Evolutionary conservation across 2,888 invertebrate species (phyloP), one percentile per base, ranked within the genome.

Genomic region (Gisinianus flammeolus): DNA sequence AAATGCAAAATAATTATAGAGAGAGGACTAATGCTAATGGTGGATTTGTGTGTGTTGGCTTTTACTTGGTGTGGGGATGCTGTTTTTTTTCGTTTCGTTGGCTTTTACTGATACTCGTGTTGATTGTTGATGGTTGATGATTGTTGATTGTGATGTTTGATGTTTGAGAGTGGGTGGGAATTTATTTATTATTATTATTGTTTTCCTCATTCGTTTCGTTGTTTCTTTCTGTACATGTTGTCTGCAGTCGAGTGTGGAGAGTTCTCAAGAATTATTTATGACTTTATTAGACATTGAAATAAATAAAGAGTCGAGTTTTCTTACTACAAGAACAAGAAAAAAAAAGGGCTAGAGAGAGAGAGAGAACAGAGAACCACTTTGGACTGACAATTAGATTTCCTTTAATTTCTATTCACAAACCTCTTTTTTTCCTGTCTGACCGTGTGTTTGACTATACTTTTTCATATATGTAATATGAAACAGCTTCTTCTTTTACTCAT

Each of bases 251-350:
- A n/a, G n/a, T n/a, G n/a, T n/a, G n/a, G n/a, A n/a, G n/a, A n/a
- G n/a, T 66, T 74, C 74, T 74, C 74, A 33, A 44, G 66, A 31
- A 33, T 76, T 69, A 76, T 76, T 76, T 76, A 76, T 76, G 76
- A 76, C 76, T 76, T 76, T 76, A 76, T 76, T 76, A 76, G 68
- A 76, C 68, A 62, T 33, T 35, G 26, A 73, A 35, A 10, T 5
- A 28, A 26, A 56, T 58, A 24, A 62, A 30, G 19, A 62, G 44
- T 44, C 44, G 16, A 44, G 44, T 44, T 19, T 44, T 44, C 44
- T 44, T 12, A 35, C 5, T 35, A 44, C 44, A 44, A 44, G 16
- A 2, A 44, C 16, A 44, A 19, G 8, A 12, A 12, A 44, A 6
- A 44, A 19, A 19, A 2, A 44, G 44, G 19, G 44, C 19, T 12